Evolutionary conservation across 2,888 invertebrate genomes (phyloP).

Genomic region (Melangyna quadrimaculata): DNA sequence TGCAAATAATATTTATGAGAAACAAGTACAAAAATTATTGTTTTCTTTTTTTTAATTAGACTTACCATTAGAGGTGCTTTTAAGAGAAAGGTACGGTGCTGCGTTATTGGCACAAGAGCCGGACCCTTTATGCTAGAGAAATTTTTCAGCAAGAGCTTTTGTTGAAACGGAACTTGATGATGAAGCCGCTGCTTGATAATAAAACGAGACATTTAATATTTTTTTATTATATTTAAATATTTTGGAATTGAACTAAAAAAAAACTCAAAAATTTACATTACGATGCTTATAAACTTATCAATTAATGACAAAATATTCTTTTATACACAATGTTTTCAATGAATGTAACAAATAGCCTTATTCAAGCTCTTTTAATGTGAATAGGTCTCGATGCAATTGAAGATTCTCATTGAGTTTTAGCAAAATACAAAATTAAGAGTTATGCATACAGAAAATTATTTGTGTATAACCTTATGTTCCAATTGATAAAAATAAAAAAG

Average conservation of each 20-base stretch:
- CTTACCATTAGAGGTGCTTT: constrained; percentile 70
- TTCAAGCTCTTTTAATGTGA: neutral
- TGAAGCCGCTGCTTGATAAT: constrained; percentile 78
- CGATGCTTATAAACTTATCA: neutral
- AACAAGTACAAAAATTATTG: neutral
- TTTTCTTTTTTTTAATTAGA: neutral
- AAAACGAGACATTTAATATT: neutral
- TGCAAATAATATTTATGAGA: neutral
- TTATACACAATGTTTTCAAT: neutral
- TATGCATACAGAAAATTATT: neutral
- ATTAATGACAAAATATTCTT: neutral
- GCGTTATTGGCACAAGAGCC: constrained; percentile 80
- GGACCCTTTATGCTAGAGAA: constrained; percentile 80
- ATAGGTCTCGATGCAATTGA: neutral
- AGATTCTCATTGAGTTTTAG: neutral
- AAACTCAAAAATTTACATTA: neutral
- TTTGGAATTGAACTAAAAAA: neutral
- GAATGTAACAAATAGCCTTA: neutral
- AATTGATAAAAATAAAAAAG: neutral
- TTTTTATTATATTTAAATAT: neutral
- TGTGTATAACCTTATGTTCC: neutral
- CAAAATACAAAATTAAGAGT: neutral
- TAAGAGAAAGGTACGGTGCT: constrained; percentile 73
- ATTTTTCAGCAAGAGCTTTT: constrained; percentile 79
- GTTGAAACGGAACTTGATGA: constrained; percentile 84